Evolutionary conservation across 2,888 invertebrate genomes (phyloP).

Genomic region (Apodemia duryi): DNA sequence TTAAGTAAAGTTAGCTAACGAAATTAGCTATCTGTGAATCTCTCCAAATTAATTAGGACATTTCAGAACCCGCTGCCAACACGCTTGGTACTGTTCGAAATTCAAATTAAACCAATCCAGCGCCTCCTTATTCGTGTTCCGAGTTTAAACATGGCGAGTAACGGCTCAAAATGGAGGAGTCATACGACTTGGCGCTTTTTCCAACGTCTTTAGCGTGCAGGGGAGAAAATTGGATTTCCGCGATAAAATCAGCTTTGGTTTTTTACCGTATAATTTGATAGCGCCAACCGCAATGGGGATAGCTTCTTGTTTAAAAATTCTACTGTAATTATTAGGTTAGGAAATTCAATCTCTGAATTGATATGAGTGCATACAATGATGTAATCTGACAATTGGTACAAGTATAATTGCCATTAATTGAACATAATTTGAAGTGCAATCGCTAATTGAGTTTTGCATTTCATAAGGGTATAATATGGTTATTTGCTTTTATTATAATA

Average conservation of each 20-base stretch:
- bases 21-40: constrained; percentile 74
- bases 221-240: constrained; percentile 79
- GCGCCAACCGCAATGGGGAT: constrained; percentile 40
- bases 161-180: constrained; percentile 72
- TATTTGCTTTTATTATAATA: no score
- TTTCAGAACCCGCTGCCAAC: constrained; percentile 8
- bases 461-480: not conserved
- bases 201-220: constrained; percentile 76
- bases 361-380: constrained; percentile 19
- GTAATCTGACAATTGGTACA: constrained; percentile 10
- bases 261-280: constrained; percentile 68
- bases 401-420: constrained; percentile 2
- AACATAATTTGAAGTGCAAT: not conserved
- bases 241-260: constrained; percentile 76
- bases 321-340: constrained; percentile 56
- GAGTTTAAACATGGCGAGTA: constrained; percentile 73
- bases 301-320: constrained; percentile 36
- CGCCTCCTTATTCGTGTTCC: constrained; percentile 78
- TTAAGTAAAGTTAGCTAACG: constrained; percentile 71
- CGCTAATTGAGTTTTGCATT: not conserved
- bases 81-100: constrained; percentile 62
- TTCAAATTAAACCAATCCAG: constrained; percentile 79
- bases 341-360: constrained; percentile 24
- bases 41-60: constrained; percentile 35
- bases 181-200: constrained; percentile 78